These are phyloP conservation scores for Vollenhovia emeryi DNA, from an alignment of 1,140 invertebrate species.

Conservation along the genomic window DNA sequence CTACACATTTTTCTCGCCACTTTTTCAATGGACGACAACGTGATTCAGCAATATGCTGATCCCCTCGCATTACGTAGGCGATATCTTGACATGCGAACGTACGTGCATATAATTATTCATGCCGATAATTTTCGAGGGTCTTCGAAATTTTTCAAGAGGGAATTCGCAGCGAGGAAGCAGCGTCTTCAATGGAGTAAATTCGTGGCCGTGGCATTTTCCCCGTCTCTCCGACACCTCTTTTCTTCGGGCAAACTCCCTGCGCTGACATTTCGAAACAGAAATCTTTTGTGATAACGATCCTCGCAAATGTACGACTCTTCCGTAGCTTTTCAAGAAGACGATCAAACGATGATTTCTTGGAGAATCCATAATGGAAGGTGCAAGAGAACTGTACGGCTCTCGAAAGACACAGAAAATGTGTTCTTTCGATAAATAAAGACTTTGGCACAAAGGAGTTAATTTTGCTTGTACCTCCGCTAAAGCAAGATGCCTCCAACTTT, in stretches of 20 bases:
- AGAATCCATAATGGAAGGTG: not conserved
- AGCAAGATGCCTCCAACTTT: not conserved
- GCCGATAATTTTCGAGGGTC: not conserved
- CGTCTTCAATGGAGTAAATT: not conserved
- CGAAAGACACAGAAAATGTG: not conserved
- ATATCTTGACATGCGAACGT: not conserved
- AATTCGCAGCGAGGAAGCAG: not conserved
- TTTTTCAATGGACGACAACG: not conserved
- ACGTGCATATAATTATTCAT: slow-evolving; percentile 40
- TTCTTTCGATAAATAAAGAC: not conserved
- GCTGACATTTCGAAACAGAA: slow-evolving; percentile 25
- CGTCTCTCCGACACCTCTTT: not conserved
- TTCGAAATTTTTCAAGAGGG: slow-evolving; percentile 4
- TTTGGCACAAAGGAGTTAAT: not conserved
- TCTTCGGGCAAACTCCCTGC: slow-evolving; percentile 1
- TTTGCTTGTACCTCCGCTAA: not conserved
- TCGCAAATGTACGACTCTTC: not conserved
- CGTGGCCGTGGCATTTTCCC: not conserved
- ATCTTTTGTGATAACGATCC: not conserved
- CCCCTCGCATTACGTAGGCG: slow-evolving; percentile 3
- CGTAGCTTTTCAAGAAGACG: not conserved
- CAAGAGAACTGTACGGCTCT: not conserved
- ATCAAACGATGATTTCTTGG: not conserved
- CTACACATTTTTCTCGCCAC: slow-evolving; percentile 3
- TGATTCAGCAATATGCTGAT: slow-evolving; percentile 36